phyloP scores from a whole-genome alignment of 2,797 vertebrate species.

The Tamandua tetradactyla region DNA sequence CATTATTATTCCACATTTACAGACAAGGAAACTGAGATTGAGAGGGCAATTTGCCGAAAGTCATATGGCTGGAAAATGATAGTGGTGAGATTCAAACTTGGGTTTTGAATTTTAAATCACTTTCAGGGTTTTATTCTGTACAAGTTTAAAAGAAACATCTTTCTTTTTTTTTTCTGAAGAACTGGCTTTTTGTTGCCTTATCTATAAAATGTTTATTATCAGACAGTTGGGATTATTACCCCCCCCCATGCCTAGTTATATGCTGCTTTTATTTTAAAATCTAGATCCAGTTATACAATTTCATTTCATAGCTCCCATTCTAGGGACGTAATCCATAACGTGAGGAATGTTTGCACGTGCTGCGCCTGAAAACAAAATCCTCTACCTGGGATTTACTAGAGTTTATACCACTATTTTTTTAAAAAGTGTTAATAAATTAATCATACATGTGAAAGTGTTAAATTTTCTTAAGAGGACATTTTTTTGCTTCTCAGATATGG shows the following conservation, averaged over 20 bases:
- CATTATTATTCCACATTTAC: not conserved
- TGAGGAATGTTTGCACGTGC: not conserved
- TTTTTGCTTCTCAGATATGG: not conserved
- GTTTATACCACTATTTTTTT: not conserved
- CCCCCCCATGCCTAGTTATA: not conserved
- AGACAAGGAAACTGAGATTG: not conserved
- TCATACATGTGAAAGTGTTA: conserved; percentile 10
- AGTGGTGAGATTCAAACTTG: not conserved
- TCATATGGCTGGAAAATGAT: not conserved
- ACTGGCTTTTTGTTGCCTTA: not conserved
- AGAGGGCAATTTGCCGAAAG: not conserved
- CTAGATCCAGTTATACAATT: not conserved
- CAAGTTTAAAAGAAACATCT: not conserved
- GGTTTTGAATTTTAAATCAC: conserved; percentile 7
- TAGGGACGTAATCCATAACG: not conserved
- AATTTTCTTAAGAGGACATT: conserved; percentile 12
- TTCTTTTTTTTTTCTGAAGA: not conserved
- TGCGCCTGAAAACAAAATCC: not conserved
- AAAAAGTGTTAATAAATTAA: conserved; percentile 30
- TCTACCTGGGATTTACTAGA: not conserved
- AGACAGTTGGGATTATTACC: not conserved
- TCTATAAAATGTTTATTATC: not conserved
- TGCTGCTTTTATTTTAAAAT: conserved; percentile 16
- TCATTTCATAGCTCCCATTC: not conserved
- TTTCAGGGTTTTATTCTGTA: conserved; percentile 18